These are phyloP conservation scores for Wasmannia auropunctata DNA, from an alignment of 1,140 invertebrate species.

Conservation along the genomic window DNA sequence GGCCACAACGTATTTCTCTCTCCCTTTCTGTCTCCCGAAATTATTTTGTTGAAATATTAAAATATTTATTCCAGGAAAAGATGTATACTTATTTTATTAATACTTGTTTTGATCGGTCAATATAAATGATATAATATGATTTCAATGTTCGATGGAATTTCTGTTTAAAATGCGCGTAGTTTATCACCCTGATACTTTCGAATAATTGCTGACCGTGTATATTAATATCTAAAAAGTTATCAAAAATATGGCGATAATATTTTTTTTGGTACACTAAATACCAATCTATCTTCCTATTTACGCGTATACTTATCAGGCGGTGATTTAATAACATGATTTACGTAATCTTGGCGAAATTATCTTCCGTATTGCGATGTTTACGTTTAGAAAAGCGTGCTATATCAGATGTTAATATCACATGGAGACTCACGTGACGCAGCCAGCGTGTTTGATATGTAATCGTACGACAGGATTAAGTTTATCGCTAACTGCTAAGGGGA, in stretches of 20 bases:
- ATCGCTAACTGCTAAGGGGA: neutral
- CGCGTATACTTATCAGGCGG: neutral
- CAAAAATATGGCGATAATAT: constrained; percentile 45
- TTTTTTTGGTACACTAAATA: constrained; percentile 24
- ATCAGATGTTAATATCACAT: constrained; percentile 29
- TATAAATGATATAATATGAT: neutral
- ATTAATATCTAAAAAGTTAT: neutral
- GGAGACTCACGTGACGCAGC: neutral
- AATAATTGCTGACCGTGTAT: neutral
- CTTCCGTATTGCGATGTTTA: constrained; percentile 55
- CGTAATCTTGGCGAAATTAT: constrained; percentile 48
- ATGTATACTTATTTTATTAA: neutral
- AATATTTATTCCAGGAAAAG: neutral
- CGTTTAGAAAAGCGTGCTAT: constrained; percentile 4
- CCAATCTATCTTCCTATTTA: constrained; percentile 35
- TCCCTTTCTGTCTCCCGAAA: neutral
- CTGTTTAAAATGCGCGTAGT: neutral
- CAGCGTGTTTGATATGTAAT: neutral
- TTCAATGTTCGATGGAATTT: neutral
- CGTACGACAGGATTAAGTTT: constrained; percentile 5
- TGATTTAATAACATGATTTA: constrained; percentile 39
- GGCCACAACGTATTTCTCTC: neutral
- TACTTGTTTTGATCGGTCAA: neutral
- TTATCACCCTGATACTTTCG: neutral
- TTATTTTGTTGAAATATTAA: neutral